phyloP scores from a whole-genome alignment of 2,888 invertebrate genomes.

The Pseudococcus viburni region DNA sequence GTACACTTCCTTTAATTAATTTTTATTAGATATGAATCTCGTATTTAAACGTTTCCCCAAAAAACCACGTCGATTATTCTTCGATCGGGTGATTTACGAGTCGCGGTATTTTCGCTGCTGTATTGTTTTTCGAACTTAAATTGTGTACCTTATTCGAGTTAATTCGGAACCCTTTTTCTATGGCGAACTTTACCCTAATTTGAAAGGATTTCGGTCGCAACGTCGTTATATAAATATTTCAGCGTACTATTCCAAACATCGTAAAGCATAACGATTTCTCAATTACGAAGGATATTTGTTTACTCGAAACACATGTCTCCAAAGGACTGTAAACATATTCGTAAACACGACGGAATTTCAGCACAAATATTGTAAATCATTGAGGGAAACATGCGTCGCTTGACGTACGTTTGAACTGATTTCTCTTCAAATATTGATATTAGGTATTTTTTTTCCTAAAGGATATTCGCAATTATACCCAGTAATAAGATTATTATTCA shows the following conservation, averaged over 20 bases:
- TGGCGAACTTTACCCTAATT: slow-evolving; percentile 12
- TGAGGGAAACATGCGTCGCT: not conserved
- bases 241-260: not conserved
- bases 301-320: slow-evolving; percentile 33
- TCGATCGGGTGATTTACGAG: not conserved
- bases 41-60: slow-evolving; percentile 51
- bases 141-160: not conserved
- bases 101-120: not conserved
- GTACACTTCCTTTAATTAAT: slow-evolving; percentile 53
- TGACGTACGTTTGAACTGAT: not conserved
- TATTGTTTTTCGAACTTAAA: not conserved
- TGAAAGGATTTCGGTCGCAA: not conserved
- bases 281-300: slow-evolving; percentile 41
- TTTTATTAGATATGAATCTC: slow-evolving; percentile 48
- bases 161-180: not conserved
- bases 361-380: slow-evolving; percentile 11
- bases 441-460: not conserved
- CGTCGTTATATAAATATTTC: not conserved
- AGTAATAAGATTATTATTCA: slow-evolving; percentile 37
- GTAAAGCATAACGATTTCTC: slow-evolving; percentile 31
- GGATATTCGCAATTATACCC: slow-evolving; percentile 4
- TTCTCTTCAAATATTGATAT: slow-evolving; percentile 49
- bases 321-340: slow-evolving; percentile 39
- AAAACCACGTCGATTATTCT: slow-evolving; percentile 17
- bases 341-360: slow-evolving; percentile 34